Percentiles rank a stretch among this genome's conserved stretches.
These are phyloP conservation scores for Alsophila aescularia DNA, from an alignment of 2,888 invertebrate genomes.

Conservation along the genomic window DNA sequence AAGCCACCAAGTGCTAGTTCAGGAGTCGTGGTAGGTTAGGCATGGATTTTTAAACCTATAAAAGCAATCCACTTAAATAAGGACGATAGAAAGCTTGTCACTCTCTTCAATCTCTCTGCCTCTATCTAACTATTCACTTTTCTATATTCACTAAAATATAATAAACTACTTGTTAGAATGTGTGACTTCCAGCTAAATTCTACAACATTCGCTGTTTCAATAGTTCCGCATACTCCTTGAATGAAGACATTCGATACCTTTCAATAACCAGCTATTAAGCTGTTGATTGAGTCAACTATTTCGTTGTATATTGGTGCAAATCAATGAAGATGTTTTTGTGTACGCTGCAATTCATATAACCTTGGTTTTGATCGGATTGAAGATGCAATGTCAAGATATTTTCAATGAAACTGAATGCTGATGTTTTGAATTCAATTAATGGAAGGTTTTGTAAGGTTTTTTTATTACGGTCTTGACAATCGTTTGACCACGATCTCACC, in stretches of 20 bases:
- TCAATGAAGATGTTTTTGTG: constrained; percentile 6
- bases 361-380: not conserved
- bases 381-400: not conserved
- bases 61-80: no score
- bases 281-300: constrained; percentile 28
- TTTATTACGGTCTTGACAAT: no score
- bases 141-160: no score
- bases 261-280: constrained; percentile 3
- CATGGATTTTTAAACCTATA: no score
- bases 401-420: not conserved
- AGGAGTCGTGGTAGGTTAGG: no score
- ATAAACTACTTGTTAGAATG: not conserved
- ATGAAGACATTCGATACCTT: constrained; percentile 21
- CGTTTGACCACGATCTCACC: no score
- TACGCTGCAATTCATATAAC: constrained; percentile 2
- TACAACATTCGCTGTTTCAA: not conserved
- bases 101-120: no score
- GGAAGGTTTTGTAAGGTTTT: no score
- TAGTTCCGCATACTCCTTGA: constrained; percentile 26
- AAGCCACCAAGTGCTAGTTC: no score
- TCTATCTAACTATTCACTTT: no score
- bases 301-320: constrained; percentile 22
- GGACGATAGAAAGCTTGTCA: no score
- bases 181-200: not conserved
- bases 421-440: no score